A percentile compares a stretch with the other conserved stretches of the same genome.
Conservation (phyloP, 2,113 vertebrate genomes). For the Phocoena phocoena region DNA sequence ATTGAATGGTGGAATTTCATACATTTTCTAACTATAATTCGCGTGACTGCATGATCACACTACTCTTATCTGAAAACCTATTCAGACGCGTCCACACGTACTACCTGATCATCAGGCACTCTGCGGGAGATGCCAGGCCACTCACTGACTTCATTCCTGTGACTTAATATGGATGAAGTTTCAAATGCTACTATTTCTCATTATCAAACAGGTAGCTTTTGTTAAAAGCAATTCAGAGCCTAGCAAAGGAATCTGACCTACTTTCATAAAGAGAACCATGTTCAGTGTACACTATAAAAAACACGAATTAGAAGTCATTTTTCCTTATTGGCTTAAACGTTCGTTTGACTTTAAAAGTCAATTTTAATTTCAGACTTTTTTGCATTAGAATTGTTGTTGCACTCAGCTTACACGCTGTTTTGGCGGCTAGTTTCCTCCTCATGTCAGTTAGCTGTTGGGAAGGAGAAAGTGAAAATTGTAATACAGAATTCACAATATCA, state of each 20-base stretch:
- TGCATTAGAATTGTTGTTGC: background rate
- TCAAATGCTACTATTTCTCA: background rate
- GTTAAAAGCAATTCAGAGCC: background rate
- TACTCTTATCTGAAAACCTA: background rate
- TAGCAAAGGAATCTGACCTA: background rate
- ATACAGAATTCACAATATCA: background rate
- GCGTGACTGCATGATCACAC: background rate
- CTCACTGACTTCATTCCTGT: background rate
- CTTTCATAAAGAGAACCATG: background rate
- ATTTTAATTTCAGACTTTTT: background rate
- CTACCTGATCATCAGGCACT: background rate
- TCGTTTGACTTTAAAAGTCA: background rate
- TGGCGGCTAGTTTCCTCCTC: background rate
- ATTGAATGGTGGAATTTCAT: background rate
- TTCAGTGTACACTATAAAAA: background rate
- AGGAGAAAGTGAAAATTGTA: slow-evolving; percentile 8
- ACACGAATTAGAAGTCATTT: background rate
- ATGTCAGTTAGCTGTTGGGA: background rate
- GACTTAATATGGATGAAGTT: background rate
- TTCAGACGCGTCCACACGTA: background rate
- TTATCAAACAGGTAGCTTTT: background rate
- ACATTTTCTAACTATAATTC: background rate
- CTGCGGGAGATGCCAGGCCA: background rate
- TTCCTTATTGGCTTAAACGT: background rate
- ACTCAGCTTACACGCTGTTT: slow-evolving; percentile 5